A percentile compares a stretch with the other conserved stretches of the same genome.
Evolutionary conservation across 1,140 invertebrate genomes (phyloP).

Genomic region (Antheraea pernyi): DNA sequence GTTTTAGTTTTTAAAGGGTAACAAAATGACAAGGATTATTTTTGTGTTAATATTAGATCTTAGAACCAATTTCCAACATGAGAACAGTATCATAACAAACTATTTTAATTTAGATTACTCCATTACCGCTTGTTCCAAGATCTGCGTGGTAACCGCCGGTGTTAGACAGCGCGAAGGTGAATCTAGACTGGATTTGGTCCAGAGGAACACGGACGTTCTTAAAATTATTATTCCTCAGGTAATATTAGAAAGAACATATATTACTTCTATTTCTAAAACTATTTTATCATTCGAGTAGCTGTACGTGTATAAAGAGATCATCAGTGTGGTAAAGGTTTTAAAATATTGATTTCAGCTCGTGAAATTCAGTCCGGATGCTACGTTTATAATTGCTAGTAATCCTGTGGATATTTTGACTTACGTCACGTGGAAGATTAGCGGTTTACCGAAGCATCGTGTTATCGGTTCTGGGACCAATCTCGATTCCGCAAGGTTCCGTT

Average conservation of each 20-base stretch:
- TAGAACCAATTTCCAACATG: no score
- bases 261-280: neutral
- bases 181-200: constrained; percentile 89
- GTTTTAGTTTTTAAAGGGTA: no score
- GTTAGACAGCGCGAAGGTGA: constrained; percentile 93
- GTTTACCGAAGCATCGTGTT: constrained; percentile 90
- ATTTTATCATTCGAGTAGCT: no score
- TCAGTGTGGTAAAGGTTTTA: neutral
- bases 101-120: constrained; percentile 83
- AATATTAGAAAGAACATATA: neutral
- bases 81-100: no score
- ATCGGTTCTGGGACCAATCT: constrained; percentile 95
- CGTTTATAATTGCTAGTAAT: constrained; percentile 94
- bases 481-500: constrained; percentile 94
- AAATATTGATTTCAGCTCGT: constrained; percentile 79
- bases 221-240: constrained; percentile 89
- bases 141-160: constrained; percentile 94
- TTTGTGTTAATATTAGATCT: no score
- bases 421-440: constrained; percentile 95
- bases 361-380: constrained; percentile 91
- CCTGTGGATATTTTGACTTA: constrained; percentile 95
- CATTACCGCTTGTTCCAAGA: constrained; percentile 87
- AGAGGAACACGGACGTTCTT: constrained; percentile 94
- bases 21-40: no score
- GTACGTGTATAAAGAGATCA: no score